Evolutionary conservation across 2,113 vertebrate species (phyloP).

Genomic region (Megaleporinus macrocephalus): DNA sequence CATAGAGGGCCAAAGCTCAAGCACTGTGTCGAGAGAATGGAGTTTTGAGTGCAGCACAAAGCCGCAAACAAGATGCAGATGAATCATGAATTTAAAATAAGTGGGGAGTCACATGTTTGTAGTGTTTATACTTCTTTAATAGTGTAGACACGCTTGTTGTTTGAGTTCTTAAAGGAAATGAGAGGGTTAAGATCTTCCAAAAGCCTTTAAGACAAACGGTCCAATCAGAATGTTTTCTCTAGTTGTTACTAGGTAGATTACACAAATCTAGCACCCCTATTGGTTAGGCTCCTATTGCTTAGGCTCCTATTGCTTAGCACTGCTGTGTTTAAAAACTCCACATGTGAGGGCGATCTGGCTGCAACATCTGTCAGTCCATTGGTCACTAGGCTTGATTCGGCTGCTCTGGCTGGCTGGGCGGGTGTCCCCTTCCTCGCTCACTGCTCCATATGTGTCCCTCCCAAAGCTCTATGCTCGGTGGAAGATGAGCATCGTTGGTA

Average conservation of each 20-base stretch:
- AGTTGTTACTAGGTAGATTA: too few relatives aligned
- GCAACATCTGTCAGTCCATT: conserved; percentile 97
- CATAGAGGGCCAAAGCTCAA: not conserved
- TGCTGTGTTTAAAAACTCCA: too few relatives aligned
- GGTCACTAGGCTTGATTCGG: conserved; percentile 99
- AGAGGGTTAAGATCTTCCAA: too few relatives aligned
- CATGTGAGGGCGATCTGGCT: conserved; percentile 97
- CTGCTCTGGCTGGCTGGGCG: conserved; percentile 99
- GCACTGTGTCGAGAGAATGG: not conserved
- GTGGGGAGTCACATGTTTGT: too few relatives aligned
- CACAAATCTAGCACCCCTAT: too few relatives aligned
- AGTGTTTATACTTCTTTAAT: too few relatives aligned
- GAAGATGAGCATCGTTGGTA: conserved; percentile 90
- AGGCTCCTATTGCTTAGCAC: too few relatives aligned
- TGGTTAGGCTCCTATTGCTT: too few relatives aligned
- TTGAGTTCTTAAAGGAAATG: too few relatives aligned
- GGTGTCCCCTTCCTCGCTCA: conserved; percentile 99
- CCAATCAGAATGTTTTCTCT: too few relatives aligned
- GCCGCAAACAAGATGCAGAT: not conserved
- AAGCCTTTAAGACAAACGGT: too few relatives aligned
- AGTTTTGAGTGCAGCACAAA: not conserved
- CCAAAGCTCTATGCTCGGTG: conserved; percentile 96
- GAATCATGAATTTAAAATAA: not conserved
- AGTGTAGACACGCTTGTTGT: too few relatives aligned
- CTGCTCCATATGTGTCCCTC: conserved; percentile 95